These are phyloP conservation scores for Scaptomyza pallida DNA, from an alignment of 1,140 invertebrate species.

Conservation along the genomic window DNA sequence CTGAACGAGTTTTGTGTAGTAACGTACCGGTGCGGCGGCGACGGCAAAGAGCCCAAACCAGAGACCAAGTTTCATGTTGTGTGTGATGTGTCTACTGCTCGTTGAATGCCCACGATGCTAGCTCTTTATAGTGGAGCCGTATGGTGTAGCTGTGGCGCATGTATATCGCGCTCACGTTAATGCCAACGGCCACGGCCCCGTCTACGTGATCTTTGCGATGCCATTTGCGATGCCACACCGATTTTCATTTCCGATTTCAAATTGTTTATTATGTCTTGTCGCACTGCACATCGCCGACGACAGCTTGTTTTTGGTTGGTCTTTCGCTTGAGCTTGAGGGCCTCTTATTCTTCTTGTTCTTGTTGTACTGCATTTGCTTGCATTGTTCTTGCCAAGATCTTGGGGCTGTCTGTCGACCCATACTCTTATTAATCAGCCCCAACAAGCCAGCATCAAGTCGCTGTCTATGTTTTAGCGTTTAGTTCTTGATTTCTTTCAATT, in stretches of 20 bases:
- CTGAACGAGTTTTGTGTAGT: not conserved
- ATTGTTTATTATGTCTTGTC: conserved; percentile 45
- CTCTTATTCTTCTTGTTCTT: conserved; percentile 24
- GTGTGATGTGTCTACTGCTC: conserved; percentile 72
- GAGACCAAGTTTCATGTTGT: conserved; percentile 75
- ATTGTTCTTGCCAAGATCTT: conserved; percentile 28
- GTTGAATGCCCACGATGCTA: conserved; percentile 42
- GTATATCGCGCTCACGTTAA: conserved; percentile 53
- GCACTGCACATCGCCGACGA: conserved; percentile 38
- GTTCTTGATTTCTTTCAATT: not conserved
- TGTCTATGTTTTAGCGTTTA: not conserved
- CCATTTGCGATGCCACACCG: conserved; percentile 57
- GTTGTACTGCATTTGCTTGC: conserved; percentile 1
- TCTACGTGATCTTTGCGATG: conserved; percentile 73
- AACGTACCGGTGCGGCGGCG: conserved; percentile 79
- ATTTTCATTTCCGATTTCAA: conserved; percentile 64
- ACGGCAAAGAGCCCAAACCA: conserved; percentile 78
- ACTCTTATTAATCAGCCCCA: conserved; percentile 9
- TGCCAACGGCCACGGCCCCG: conserved; percentile 43
- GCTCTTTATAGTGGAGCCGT: conserved; percentile 73
- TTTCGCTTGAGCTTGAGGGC: not conserved
- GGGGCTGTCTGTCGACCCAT: conserved; percentile 1
- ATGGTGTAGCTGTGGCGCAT: conserved; percentile 24
- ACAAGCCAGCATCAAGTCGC: not conserved
- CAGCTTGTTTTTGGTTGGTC: not conserved